Evolutionary conservation across 2,113 vertebrate species (phyloP).

Genomic region (Leptobrachium ailaonicum): DNA sequence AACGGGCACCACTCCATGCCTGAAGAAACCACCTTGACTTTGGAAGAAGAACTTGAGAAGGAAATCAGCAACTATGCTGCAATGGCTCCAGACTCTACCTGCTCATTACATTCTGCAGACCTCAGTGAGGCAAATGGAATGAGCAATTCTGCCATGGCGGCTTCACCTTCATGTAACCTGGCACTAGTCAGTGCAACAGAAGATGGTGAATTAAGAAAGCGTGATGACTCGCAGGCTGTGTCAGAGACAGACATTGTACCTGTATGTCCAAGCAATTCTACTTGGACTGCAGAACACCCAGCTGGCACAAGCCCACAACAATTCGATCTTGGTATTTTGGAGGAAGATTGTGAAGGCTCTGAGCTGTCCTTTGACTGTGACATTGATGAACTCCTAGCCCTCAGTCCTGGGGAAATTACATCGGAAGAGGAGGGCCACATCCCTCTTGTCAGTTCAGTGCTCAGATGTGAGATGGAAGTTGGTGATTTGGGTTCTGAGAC

Average conservation of each 20-base stretch:
- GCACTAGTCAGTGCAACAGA: background rate
- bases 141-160: background rate
- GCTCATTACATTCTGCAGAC: background rate
- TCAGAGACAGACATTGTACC: background rate
- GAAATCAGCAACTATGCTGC: conserved; percentile 26
- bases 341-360: background rate
- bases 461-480: background rate
- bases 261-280: background rate
- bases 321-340: background rate
- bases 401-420: background rate
- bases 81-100: conserved; percentile 10
- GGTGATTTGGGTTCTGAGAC: background rate
- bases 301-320: background rate
- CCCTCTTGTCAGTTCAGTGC: too few relatives aligned
- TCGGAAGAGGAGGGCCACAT: background rate
- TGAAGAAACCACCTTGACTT: background rate
- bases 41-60: background rate
- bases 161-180: background rate
- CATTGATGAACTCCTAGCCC: conserved; percentile 49
- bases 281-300: background rate
- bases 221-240: background rate
- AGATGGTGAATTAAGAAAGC: background rate
- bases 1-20: background rate
- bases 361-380: conserved; percentile 39
- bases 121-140: background rate